Percentiles rank a stretch among this genome's conserved stretches.
Evolutionary conservation across 2,888 invertebrate species (phyloP).

Genomic region (Branchipolynoe longqiensis): DNA sequence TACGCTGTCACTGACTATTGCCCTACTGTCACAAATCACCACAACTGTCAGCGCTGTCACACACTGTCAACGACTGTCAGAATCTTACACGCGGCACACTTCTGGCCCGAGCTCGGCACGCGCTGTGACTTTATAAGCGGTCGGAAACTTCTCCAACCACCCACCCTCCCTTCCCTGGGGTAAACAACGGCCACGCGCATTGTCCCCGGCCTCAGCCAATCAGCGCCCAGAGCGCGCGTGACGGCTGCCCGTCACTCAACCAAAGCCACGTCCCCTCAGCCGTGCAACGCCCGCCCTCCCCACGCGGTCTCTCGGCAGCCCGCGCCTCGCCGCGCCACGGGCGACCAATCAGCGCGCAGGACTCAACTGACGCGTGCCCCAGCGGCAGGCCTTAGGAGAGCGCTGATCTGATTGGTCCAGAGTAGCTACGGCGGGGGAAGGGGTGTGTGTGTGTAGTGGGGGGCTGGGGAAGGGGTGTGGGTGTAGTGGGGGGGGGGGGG

Average conservation of each 20-base stretch:
- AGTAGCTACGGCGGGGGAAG: too few species aligned
- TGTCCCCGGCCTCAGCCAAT: slow-evolving; percentile 11
- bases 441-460: too few species aligned
- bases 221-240: not conserved
- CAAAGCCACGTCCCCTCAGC: not conserved
- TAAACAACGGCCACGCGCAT: slow-evolving; percentile 27
- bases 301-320: too few species aligned
- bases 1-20: too few species aligned
- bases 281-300: too few species aligned
- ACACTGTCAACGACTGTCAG: not conserved
- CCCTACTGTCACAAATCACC: too few species aligned
- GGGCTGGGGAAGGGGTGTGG: too few species aligned
- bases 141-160: not conserved
- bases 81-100: slow-evolving; percentile 11
- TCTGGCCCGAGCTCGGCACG: slow-evolving; percentile 21
- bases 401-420: slow-evolving; percentile 3
- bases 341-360: slow-evolving; percentile 26
- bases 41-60: not conserved
- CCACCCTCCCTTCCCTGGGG: not conserved
- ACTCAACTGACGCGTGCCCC: slow-evolving; percentile 31
- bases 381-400: slow-evolving; percentile 5
- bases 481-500: too few species aligned
- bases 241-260: not conserved
- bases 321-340: not conserved
- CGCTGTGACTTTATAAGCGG: not conserved